These are phyloP conservation scores for Parotia lawesii DNA, from an alignment of 2,113 vertebrate genomes.

Conservation along the genomic window DNA sequence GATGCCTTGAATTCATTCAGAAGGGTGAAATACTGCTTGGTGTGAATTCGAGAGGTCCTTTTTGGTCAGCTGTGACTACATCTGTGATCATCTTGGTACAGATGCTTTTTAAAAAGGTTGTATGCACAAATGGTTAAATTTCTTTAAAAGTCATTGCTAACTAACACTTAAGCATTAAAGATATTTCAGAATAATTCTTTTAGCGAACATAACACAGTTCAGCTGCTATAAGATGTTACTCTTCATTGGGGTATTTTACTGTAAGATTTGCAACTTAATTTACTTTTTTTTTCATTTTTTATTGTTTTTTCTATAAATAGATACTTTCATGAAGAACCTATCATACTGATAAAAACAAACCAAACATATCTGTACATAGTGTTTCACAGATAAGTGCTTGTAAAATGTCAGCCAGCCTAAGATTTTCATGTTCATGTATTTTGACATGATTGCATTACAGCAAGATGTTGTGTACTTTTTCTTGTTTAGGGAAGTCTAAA, in stretches of 20 bases:
- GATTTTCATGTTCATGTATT: neutral
- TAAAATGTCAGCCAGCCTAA: neutral
- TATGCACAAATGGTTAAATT: neutral
- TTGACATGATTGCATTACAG: neutral
- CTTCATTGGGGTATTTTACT: neutral
- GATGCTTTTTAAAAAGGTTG: neutral
- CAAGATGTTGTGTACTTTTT: neutral
- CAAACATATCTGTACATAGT: neutral
- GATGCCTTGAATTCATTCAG: neutral
- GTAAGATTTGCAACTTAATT: neutral
- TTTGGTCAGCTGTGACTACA: neutral
- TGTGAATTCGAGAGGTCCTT: neutral
- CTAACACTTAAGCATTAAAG: neutral
- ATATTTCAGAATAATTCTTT: neutral
- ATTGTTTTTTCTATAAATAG: neutral
- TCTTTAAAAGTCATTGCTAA: neutral
- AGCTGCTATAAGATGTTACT: neutral
- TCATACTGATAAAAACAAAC: neutral
- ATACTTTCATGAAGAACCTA: neutral
- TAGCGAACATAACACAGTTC: neutral
- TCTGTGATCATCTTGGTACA: neutral
- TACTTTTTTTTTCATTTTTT: neutral
- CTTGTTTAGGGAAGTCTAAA: neutral
- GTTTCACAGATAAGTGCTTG: neutral
- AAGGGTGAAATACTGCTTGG: neutral